Base-by-base conservation (phyloP, 2,797 vertebrate species). In the Pseudopleuronectes americanus region DNA sequence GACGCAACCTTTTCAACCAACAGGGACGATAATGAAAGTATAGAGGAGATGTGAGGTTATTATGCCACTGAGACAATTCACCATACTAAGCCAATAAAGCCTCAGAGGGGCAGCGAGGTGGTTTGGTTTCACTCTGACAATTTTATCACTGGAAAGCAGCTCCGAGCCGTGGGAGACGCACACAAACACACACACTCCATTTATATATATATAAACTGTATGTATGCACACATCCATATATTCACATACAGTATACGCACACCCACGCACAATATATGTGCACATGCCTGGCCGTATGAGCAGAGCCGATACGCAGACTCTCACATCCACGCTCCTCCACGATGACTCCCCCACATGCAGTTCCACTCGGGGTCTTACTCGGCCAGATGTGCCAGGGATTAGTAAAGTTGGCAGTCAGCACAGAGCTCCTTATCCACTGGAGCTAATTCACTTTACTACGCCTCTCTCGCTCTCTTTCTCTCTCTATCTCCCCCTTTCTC, bases 361-460 rank as follows among this genome's bases (percentile, higher is more conserved):
- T 48, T 17, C 73, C 43, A 48, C 76, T 57, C 57, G 33, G 58
- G 36, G 66, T 66, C 71, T 84, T 64, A 48, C 45, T 71, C 73
- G 83, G 87, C 84, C 89, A 89, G 84, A 91, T 90, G 90, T 87
- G 76, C 74, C 77, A 51, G 61, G 87, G 89, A 90, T 91, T 87
- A 90, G 68, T 59, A 61, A 81, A 87, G 82, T 76, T 92, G 88
- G 90, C 90, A 92, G 77, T 77, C 76, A 80, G 63, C 68, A 77
- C 57, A 68, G 81, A 85, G 84, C 83, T 89, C 80, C 72, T 91
- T 85, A 91, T 89, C 86, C 86, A 80, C 83, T 80, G 87, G 52
- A 87, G 88, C 84, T 91, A 90, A 93, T 90, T 90, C 83, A 89
- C 83, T 90, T 90, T 81, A 74, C 77, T 64, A 74, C 76, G 57